A percentile compares a stretch with the other conserved stretches of the same genome.
These are phyloP conservation scores for Phaonia tiefii DNA, from an alignment of 2,888 invertebrate species.

Conservation along the genomic window DNA sequence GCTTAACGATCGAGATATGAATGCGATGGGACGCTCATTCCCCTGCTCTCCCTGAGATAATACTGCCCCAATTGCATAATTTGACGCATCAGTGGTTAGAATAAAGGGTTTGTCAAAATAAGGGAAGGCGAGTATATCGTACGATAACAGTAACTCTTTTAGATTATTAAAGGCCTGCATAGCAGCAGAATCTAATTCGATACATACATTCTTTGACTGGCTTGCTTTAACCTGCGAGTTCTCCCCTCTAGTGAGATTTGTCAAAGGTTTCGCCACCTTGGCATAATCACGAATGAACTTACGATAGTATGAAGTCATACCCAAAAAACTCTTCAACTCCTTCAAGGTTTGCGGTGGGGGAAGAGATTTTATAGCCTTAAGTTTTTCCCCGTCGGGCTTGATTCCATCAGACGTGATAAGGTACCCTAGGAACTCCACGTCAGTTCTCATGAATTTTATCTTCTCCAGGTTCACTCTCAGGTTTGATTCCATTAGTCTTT, in stretches of 20 bases:
- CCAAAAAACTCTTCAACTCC: conserved; percentile 49
- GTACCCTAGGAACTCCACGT: too few relatives aligned
- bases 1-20: conserved; percentile 18
- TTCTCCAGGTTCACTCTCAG: too few relatives aligned
- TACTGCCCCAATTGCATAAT: conserved; percentile 59
- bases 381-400: conserved; percentile 34
- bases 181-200: conserved; percentile 22
- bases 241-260: conserved; percentile 41
- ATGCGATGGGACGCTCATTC: conserved; percentile 39
- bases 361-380: conserved; percentile 3
- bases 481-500: too few relatives aligned
- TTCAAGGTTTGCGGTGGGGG: conserved; percentile 48
- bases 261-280: conserved; percentile 40
- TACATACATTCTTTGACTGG: conserved; percentile 42
- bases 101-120: conserved; percentile 63
- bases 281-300: conserved; percentile 49
- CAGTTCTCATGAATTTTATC: too few relatives aligned
- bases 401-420: conserved; percentile 14
- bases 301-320: conserved; percentile 44
- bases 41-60: conserved; percentile 54
- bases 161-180: conserved; percentile 41
- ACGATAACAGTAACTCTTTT: conserved; percentile 43
- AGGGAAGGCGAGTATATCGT: conserved; percentile 59
- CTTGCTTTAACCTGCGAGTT: conserved; percentile 47
- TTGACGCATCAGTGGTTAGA: conserved; percentile 62